phyloP scores from a whole-genome alignment of 2,113 vertebrate species.

The Notechis scutatus region DNA sequence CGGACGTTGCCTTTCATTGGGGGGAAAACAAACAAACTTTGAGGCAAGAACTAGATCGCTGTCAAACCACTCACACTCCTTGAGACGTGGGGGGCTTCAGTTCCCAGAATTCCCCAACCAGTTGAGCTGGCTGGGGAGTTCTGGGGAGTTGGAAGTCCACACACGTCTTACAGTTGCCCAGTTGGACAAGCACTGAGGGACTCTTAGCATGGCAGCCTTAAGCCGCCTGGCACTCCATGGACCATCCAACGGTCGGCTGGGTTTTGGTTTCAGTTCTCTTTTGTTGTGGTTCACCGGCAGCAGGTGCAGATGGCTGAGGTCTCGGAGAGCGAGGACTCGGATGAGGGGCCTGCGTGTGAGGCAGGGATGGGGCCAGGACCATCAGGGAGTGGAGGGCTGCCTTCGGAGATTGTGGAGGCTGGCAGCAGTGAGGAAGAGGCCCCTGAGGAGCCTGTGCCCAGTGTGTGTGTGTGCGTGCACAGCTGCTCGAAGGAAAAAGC shows the following conservation, averaged over 20 bases:
- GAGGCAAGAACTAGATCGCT: not conserved
- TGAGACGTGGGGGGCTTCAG: not conserved
- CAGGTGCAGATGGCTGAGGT: too few relatives aligned
- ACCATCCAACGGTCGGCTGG: too few relatives aligned
- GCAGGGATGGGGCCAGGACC: too few relatives aligned
- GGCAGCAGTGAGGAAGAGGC: too few relatives aligned
- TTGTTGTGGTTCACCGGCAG: too few relatives aligned
- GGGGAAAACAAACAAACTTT: not conserved
- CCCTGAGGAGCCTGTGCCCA: too few relatives aligned
- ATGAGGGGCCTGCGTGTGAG: too few relatives aligned
- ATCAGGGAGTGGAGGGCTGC: too few relatives aligned
- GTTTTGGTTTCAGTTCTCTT: too few relatives aligned
- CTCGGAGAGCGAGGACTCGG: too few relatives aligned
- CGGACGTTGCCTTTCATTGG: not conserved
- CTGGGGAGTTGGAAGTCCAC: not conserved
- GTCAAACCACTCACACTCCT: not conserved
- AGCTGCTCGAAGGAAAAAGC: too few relatives aligned
- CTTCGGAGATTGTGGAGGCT: too few relatives aligned
- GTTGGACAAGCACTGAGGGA: not conserved
- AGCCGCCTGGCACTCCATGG: not conserved
- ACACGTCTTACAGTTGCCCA: not conserved
- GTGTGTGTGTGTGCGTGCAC: fast-evolving
- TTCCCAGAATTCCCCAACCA: not conserved
- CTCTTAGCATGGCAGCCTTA: not conserved
- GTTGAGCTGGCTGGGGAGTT: not conserved